phyloP scores from a whole-genome alignment of 1,140 invertebrate genomes.

The Drosophila ogumai region DNA sequence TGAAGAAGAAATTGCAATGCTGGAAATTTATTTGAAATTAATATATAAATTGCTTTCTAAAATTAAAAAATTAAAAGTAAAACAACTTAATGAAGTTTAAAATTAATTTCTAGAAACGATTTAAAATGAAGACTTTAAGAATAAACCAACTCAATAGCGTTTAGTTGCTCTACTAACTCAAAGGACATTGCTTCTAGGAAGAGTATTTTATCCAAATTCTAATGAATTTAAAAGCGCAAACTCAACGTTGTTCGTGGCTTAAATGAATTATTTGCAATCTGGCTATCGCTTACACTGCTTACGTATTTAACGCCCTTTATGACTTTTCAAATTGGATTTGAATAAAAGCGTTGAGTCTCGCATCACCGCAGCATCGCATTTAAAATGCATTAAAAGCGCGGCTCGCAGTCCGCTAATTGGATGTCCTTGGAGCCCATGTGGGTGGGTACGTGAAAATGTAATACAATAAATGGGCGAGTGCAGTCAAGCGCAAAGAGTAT shows the following conservation, averaged over 20 bases:
- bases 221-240: background rate
- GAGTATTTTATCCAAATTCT: background rate
- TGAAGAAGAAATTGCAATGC: background rate
- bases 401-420: conserved; percentile 28
- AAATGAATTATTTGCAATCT: background rate
- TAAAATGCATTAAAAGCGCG: conserved; percentile 30
- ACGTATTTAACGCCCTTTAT: background rate
- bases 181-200: no score
- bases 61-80: no score
- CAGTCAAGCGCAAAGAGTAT: conserved; percentile 62
- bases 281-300: conserved; percentile 11
- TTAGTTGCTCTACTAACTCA: no score
- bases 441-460: conserved; percentile 46
- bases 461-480: conserved; percentile 57
- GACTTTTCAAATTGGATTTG: conserved; percentile 28
- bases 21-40: background rate
- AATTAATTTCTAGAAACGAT: no score
- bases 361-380: conserved; percentile 7
- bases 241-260: background rate
- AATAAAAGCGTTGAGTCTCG: conserved; percentile 1
- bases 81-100: no score
- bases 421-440: conserved; percentile 19
- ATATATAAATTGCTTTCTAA: background rate
- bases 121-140: no score
- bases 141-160: no score